Evolutionary conservation across 2,888 invertebrate species (phyloP), one percentile per base, ranked within the genome.

Genomic region (Caenorhabditis sulstoni): DNA sequence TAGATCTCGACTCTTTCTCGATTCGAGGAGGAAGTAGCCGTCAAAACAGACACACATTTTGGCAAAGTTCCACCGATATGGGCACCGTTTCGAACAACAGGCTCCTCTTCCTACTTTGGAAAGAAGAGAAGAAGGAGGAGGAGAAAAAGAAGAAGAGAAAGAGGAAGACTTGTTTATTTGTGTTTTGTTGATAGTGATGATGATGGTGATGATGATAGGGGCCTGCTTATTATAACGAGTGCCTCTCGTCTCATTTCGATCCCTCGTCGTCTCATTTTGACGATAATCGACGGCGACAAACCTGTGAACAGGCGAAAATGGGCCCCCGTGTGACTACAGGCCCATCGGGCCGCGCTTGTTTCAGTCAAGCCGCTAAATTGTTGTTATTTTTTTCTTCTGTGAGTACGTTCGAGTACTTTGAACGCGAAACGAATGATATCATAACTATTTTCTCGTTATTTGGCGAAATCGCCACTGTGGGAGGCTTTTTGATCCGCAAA

Each of bases 221-320:
- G 58, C 50, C 61, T 61, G 53, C 58, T 68, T 68, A n/a, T n/a
- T n/a, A n/a, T n/a, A n/a, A n/a, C n/a, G n/a, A 59, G 49, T 49
- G 58, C 50, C 67, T 53, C 22, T 52, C 58, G 44, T 50, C 49
- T 59, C 58, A 53, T 29, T 29, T 29, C 29, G 29, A 29, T 29
- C 29, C 29, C 29, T 29, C 29, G 29, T 29, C 29, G 29, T 29
- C 29, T 29, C 29, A 7, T 29, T 29, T 55, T 70, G 70, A 70
- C 53, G 47, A 37, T 70, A 45, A 70, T 62, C 49, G 18, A 49
- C 45, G 50, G 45, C 53, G 70, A 61, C 62, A 59, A n/a, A n/a
- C n/a, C n/a, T n/a, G 52, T 50, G 29, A 29, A n/a, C n/a, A n/a
- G n/a, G n/a, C n/a, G n/a, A n/a, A n/a, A n/a, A n/a, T n/a, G n/a